Evolutionary conservation across 2,888 invertebrate species (phyloP), one percentile per base, ranked within the genome.

Genomic region (Taenaris catops): DNA sequence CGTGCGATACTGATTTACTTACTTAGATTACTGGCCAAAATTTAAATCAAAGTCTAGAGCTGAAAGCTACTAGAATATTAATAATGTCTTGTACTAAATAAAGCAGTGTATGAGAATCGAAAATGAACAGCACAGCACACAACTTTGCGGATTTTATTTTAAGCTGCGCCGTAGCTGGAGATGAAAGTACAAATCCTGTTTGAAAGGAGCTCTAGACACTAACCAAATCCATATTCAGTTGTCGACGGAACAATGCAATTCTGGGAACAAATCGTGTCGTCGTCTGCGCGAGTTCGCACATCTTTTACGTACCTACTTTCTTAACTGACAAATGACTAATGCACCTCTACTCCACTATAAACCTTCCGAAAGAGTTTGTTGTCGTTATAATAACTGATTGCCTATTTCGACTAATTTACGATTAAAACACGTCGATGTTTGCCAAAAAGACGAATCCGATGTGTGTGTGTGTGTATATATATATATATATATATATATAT

Each of bases 151-250:
- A 14, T 14, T 14, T 14, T 14, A 14, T 14, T 14, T 14, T 3
- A 14, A 14, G 14, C 14, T 4, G 14, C 14, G n/a, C 11, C 11
- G 26, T 10, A 21, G 31, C 25, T 16, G 12, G 32, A 43, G 25
- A 34, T 25, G 42, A 38, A 31, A 19, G 35, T 31, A 41, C 38
- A 44, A 43, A 46, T 44, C 44, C 35, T 32, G 37, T 38, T 45
- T 42, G 38, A 41, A 44, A 46, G 29, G 44, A 48, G 37, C 34
- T 28, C 18, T 36, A 20, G 28, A 38, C 54, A 53, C 69, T 68
- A 70, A 70, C 73, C 66, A 59, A 76, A 78, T 78, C 68, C 71
- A 67, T 75, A 76, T 68, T 76, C 79, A 76, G 79, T 74, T 80
- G 78, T 64, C 66, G 59, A 49, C 60, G 63, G 65, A 65, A 79